A percentile compares a stretch with the other conserved stretches of the same genome.
phyloP scores from a whole-genome alignment of 2,888 invertebrate species.

The Tetheella fluctuosa region DNA sequence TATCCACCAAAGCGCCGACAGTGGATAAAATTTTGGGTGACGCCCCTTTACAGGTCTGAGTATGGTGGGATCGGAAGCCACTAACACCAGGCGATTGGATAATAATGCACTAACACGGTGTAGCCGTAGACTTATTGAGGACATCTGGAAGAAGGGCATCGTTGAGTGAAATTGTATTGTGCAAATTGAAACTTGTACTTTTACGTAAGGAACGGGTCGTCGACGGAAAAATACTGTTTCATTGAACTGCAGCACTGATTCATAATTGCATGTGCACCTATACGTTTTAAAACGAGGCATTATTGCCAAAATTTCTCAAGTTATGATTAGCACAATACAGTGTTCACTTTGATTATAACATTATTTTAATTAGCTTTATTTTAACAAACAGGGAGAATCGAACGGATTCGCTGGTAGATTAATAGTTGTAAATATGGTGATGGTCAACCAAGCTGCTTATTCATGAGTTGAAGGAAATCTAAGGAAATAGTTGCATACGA shows the following conservation, averaged over 20 bases:
- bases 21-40: slow-evolving; percentile 59
- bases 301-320: background rate
- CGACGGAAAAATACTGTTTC: slow-evolving; percentile 5
- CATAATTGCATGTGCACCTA: background rate
- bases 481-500: slow-evolving; percentile 26
- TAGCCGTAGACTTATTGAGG: slow-evolving; percentile 1
- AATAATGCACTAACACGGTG: slow-evolving; percentile 7
- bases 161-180: slow-evolving; percentile 7
- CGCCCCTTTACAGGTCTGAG: slow-evolving; percentile 70
- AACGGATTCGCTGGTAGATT: slow-evolving; percentile 8
- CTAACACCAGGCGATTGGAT: slow-evolving; percentile 21
- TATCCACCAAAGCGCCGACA: slow-evolving; percentile 56
- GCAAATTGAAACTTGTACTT: slow-evolving; percentile 1
- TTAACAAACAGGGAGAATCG: background rate
- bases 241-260: slow-evolving; percentile 6
- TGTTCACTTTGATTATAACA: background rate
- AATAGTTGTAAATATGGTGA: slow-evolving; percentile 27
- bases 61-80: slow-evolving; percentile 15
- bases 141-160: slow-evolving; percentile 8
- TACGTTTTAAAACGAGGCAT: background rate
- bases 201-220: background rate
- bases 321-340: slow-evolving; percentile 14
- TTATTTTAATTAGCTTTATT: background rate
- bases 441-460: slow-evolving; percentile 33
- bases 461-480: slow-evolving; percentile 32